Base-by-base conservation (phyloP, 92 coral and sea anemone genomes). In the Scolanthus callimorphus region DNA sequence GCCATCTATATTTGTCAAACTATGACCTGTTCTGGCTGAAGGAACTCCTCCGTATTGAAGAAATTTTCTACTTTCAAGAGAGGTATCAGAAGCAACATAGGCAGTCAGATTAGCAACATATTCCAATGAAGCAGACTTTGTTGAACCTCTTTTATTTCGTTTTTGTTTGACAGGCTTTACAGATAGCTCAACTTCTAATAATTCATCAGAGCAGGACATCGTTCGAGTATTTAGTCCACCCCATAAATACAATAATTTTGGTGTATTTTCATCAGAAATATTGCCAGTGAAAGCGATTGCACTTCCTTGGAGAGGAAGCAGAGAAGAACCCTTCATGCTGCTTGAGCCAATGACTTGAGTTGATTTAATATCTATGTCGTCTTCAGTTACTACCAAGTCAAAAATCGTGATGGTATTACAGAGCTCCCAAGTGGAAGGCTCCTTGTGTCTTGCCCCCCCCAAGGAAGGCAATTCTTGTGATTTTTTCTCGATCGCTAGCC, bases 1-100 rank as follows among this genome's bases (percentile, higher is more conserved):
- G 20, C 58, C 51, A 30, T 1, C 17, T 17, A 69, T 20, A 2
- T 17, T 59, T 17, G 67, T 69, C 20, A 69, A 47, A 2, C 47
- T 27, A 24, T 69, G 76, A 26, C 67, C 76, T 4, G 50, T 59
- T 48, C 76, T 69, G 9, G 76, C 34, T 3, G 58, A 69, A 11
- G 76, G 48, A 47, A 68, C 48, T 44, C 22, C 30, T 57, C 75
- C 56, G 20, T 28, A 20, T 37, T 67, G 73, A 4, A 39, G 43
- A 34, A 34, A 34, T 34, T 15, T 34, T 34, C 9, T 19, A 39
- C 8, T 11, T 55, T 13, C 21, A 11, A 39, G 11, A 31, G 57
- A 2, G 39, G 57, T 19, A 30, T 29, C 27, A 6, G 9, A 17
- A 25, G 27, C 75, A 41, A 49, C 37, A 4, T 38, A 57, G 22